A percentile compares a stretch with the other conserved stretches of the same genome.
Evolutionary conservation across 1,140 invertebrate species (phyloP).

Genomic region (Drosophila oshimai): DNA sequence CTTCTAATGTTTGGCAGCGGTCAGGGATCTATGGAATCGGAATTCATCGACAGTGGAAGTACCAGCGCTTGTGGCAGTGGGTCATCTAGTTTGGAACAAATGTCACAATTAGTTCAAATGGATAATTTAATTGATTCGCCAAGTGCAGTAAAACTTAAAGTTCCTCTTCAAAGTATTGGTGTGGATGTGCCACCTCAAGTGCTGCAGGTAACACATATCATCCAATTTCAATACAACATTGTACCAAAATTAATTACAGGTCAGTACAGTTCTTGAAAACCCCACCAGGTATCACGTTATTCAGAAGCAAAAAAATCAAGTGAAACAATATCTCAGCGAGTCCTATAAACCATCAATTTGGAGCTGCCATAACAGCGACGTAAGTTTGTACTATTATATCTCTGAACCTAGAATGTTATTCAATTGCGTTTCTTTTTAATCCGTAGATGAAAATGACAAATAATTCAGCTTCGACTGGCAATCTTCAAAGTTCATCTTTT

Average conservation of each 20-base stretch:
- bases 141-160: constrained; percentile 84
- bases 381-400: constrained; percentile 5
- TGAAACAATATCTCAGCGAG: constrained; percentile 92
- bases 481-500: constrained; percentile 33
- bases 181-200: constrained; percentile 92
- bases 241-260: constrained; percentile 83
- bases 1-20: constrained; percentile 16
- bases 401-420: not conserved
- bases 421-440: not conserved
- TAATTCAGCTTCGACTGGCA: constrained; percentile 42
- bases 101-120: constrained; percentile 33
- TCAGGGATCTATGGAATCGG: constrained; percentile 21
- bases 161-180: constrained; percentile 85
- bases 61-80: constrained; percentile 47
- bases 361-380: constrained; percentile 46
- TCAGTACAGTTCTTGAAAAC: constrained; percentile 93
- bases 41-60: constrained; percentile 33
- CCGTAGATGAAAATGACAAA: constrained; percentile 26
- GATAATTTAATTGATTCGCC: constrained; percentile 32
- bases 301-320: constrained; percentile 94
- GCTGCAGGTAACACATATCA: constrained; percentile 85
- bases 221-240: not conserved
- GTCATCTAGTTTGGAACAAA: constrained; percentile 54
- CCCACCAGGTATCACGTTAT: constrained; percentile 95
- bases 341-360: constrained; percentile 85